Conservation (phyloP, 35 echinoderm and acorn worm genomes). For the Lytechinus pictus region DNA sequence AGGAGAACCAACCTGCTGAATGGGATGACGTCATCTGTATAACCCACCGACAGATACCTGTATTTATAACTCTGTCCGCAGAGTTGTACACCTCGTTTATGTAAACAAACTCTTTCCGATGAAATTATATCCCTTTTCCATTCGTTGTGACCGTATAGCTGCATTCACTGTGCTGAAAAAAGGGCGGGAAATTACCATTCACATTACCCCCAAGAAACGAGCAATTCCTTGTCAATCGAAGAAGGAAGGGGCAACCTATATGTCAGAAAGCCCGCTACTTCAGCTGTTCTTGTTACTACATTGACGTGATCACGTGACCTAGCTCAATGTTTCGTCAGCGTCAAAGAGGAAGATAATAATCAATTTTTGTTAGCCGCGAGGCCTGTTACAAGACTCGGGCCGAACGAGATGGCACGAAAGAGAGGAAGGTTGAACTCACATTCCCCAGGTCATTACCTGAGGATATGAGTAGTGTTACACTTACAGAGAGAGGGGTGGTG, state of each 20-base stretch:
- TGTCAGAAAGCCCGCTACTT: not conserved
- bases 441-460: not conserved
- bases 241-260: not conserved
- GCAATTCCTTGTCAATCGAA: not conserved
- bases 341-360: not conserved
- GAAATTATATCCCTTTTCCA: not conserved
- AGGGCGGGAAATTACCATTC: not conserved
- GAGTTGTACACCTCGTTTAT: not conserved
- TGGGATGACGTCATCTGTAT: too few relatives aligned
- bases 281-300: not conserved
- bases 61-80: too few relatives aligned
- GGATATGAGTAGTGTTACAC: not conserved
- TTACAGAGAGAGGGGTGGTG: not conserved
- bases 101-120: not conserved
- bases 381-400: not conserved
- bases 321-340: slow-evolving; percentile 1
- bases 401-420: not conserved
- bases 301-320: not conserved
- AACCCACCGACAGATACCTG: too few relatives aligned
- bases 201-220: not conserved
- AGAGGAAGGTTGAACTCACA: not conserved
- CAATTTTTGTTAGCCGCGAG: slow-evolving; percentile 1
- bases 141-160: not conserved
- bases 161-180: not conserved
- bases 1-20: too few relatives aligned